Percentiles rank a stretch among this genome's conserved stretches.
Evolutionary conservation across 2,113 vertebrate genomes (phyloP).

Genomic region (Notarius quadriscutis): DNA sequence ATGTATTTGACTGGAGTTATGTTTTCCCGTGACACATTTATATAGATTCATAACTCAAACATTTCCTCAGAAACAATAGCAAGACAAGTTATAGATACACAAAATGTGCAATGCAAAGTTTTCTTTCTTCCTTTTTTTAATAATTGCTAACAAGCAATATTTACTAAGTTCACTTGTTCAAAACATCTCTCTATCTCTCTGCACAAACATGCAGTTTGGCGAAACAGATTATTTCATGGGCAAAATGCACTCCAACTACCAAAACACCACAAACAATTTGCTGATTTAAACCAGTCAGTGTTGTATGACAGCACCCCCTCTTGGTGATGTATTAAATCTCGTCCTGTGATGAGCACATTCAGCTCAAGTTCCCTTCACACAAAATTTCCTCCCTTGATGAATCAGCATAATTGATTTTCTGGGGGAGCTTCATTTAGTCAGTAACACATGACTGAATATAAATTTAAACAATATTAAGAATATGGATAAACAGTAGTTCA

Average conservation of each 20-base stretch:
- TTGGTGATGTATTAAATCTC: conserved; percentile 9
- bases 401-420: neutral
- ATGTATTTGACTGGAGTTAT: neutral
- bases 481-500: neutral
- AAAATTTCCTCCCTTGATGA: neutral
- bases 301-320: conserved; percentile 22
- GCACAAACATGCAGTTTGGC: neutral
- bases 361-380: neutral
- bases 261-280: neutral
- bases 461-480: neutral
- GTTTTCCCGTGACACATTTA: neutral
- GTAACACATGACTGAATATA: neutral
- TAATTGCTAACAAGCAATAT: neutral
- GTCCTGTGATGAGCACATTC: neutral
- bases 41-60: neutral
- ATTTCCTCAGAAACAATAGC: neutral
- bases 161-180: neutral
- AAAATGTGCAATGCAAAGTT: neutral
- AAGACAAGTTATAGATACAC: neutral
- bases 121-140: neutral
- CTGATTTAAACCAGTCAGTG: neutral
- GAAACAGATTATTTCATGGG: neutral
- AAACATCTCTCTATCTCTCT: neutral
- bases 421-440: neutral
- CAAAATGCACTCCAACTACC: neutral